Evolutionary conservation across 2,888 invertebrate species (phyloP), one percentile per base, ranked within the genome.

Genomic region (Lysandra coridon): DNA sequence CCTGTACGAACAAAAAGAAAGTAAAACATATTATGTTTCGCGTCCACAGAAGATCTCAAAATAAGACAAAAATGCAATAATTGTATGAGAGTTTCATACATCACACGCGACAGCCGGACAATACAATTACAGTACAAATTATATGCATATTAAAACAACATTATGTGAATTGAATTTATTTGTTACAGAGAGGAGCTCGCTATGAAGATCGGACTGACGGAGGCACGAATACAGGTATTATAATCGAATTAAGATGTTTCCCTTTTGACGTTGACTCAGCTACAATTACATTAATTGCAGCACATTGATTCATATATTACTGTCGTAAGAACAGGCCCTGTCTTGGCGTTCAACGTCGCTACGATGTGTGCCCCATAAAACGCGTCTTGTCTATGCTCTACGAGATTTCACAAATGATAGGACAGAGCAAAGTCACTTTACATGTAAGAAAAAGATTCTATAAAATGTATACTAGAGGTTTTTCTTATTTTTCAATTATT

Each of bases 161-260:
- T 80, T 77, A 79, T 78, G 64, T 75, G 76, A 75, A 53, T 53
- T 80, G 80, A 82, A 82, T 83, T 82, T 84, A 86, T 89, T 91
- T 92, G 90, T 96, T 97, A 80, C 97, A 98, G 99, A 94, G 98
- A 98, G 93, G 98, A 98, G 92, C 95, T 98, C 81, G 98, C 98
- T 62, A 98, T 98, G 97, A 98, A 98, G 95, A 98, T 98, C 87
- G 98, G 98, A 86, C 95, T 98, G 84, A 98, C 98, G 77, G 98
- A 98, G 95, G 98, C 98, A 80, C 96, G 98, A 90, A 98, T 98
- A 93, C 98, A 98, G 97, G 98, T 98, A 95, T 95, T 87, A 80
- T 78, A 86, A 81, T 78, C 80, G 80, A 80, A 81, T 81, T 82
- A 79, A 81, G 78, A 82, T 81, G 79, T 80, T 82, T 79, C 73